A percentile compares a stretch with the other conserved stretches of the same genome.
Conservation (phyloP, 2,113 vertebrate genomes). For the Myotis davidii region DNA sequence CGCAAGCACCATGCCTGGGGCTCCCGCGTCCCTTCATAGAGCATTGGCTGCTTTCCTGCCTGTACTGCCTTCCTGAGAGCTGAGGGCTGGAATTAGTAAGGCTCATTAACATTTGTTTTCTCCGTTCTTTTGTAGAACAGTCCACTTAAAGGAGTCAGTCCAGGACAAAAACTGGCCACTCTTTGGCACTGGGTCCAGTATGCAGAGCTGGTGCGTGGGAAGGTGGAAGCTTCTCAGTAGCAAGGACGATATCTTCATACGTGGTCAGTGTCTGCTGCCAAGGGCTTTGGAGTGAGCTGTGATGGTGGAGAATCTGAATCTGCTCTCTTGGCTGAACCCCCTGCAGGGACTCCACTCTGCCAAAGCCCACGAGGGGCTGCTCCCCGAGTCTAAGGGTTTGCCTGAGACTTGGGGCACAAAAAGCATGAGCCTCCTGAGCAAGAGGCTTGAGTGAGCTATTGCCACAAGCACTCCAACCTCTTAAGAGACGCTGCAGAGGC, state of each 20-base stretch:
- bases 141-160: neutral
- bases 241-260: fast-evolving
- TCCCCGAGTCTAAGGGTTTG: fast-evolving
- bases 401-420: neutral
- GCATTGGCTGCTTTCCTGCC: neutral
- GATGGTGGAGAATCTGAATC: neutral
- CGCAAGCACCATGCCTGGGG: neutral
- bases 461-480: neutral
- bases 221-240: neutral
- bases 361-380: neutral
- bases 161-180: neutral
- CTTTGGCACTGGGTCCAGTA: fast-evolving
- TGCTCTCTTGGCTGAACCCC: neutral
- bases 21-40: neutral
- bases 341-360: neutral
- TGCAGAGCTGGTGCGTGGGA: neutral
- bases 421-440: neutral
- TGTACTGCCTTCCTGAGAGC: neutral
- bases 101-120: neutral
- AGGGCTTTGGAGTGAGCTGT: neutral
- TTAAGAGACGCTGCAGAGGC: neutral
- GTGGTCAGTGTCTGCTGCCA: fast-evolving
- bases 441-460: neutral
- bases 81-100: neutral
- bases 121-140: neutral